A percentile compares a stretch with the other conserved stretches of the same genome.
These are phyloP conservation scores for Drosophila nasuta DNA, from an alignment of 1,140 invertebrate species.

Conservation along the genomic window DNA sequence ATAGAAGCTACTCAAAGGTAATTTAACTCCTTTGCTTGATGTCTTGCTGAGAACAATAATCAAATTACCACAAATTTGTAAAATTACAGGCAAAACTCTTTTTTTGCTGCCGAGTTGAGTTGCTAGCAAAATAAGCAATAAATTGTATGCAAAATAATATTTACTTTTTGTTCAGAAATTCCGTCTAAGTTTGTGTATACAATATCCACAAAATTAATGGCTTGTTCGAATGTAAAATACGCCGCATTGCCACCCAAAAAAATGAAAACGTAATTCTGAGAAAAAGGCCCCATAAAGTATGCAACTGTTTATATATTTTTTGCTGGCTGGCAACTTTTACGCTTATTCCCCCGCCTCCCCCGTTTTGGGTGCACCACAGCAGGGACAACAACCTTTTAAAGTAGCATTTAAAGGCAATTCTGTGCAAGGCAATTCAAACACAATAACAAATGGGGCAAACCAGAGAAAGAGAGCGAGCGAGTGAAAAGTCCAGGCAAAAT, in stretches of 20 bases:
- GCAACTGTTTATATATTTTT: constrained; percentile 30
- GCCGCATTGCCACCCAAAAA: not conserved
- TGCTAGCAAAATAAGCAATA: not conserved
- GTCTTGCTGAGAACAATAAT: not conserved
- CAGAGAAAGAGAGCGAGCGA: too few species aligned
- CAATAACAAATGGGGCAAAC: constrained; percentile 21
- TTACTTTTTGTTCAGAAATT: not conserved
- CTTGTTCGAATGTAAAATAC: constrained; percentile 16
- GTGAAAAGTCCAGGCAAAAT: constrained; percentile 6
- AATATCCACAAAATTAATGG: constrained; percentile 1
- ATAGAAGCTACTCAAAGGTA: not conserved
- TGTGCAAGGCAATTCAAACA: not conserved
- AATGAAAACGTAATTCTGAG: not conserved
- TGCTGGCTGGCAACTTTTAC: not conserved
- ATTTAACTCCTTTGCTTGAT: not conserved
- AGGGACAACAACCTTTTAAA: constrained; percentile 33
- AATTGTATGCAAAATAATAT: constrained; percentile 5
- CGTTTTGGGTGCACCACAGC: not conserved
- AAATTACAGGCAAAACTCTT: not conserved
- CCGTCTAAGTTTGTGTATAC: not conserved
- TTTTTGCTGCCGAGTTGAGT: not conserved
- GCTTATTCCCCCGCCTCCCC: too few species aligned
- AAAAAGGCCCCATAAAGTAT: constrained; percentile 36
- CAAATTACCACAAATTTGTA: not conserved
- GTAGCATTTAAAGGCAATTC: constrained; percentile 27